phyloP scores from a whole-genome alignment of 2,113 vertebrate genomes.

The Axis porcinus region DNA sequence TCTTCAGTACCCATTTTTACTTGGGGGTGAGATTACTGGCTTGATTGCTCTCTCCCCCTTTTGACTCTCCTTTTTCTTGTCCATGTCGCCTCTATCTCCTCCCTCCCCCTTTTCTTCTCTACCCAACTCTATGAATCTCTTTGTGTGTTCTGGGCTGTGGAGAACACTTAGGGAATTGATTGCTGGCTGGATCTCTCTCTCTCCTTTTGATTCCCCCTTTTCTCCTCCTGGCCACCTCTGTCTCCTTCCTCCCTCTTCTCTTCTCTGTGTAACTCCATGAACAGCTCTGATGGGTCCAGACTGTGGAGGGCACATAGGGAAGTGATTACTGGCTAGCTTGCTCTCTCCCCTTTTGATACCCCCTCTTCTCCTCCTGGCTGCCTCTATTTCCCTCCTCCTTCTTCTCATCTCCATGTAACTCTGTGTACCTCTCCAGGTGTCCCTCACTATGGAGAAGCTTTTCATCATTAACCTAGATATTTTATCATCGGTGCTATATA shows the following conservation, averaged over 20 bases:
- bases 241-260: background rate
- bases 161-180: background rate
- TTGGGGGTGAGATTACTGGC: background rate
- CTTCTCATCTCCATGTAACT: background rate
- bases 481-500: background rate
- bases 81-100: background rate
- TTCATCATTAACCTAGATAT: background rate
- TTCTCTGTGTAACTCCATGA: background rate
- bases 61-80: background rate
- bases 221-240: background rate
- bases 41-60: background rate
- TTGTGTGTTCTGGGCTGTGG: background rate
- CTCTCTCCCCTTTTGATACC: background rate
- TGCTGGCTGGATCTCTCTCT: background rate
- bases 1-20: background rate
- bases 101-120: background rate
- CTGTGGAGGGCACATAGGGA: background rate
- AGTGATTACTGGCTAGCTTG: background rate
- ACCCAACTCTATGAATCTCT: background rate
- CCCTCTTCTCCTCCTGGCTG: background rate
- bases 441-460: background rate
- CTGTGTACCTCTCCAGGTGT: background rate
- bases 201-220: background rate
- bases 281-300: background rate
- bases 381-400: background rate